Evolutionary conservation across 2,113 vertebrate species (phyloP), one percentile per base, ranked within the genome.

Genomic region (Athene noctua): DNA sequence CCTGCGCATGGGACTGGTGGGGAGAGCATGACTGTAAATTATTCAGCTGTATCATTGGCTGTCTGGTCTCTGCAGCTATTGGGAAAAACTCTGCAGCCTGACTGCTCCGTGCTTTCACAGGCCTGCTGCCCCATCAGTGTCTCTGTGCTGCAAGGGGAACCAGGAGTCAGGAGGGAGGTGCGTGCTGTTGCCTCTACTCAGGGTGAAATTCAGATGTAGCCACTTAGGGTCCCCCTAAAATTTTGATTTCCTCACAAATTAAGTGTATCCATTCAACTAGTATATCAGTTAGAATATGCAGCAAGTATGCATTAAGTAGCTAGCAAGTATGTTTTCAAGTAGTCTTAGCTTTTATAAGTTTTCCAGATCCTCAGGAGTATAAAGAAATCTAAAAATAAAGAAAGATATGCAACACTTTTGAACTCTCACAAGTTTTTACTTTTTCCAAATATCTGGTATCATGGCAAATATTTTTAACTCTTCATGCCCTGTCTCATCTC

Each of bases 341-440:
- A 78, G 25, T 49, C 25, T 32, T 54, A 57, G 18, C 9, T 51
- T 88, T 62, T 57, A 15, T 27, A 51, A 51, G 25, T 61, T 83
- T 85, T 47, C 10, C 40, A 63, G 30, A 52, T 47, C 16, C 15
- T 49, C 29, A 79, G 58, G 82, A 80, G n/a, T 57, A 23, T 88
- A 77, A 90, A 75, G 54, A 92, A 88, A 75, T n/a, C 20, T 72
- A 85, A 93, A 94, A 92, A 46, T 83, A 68, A 68, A 59, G 14
- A 42, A 75, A 87, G 26, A 82, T 47, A 70, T 19, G 38, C 32
- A 90, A 75, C 5, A 46, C 7, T 75, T 93, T 62, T 80, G 58
- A 82, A 77, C 51, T 52, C 34, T 63, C 27, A 21, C 15, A 81
- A 55, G 36, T 30, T 32, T 74, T 70, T 66, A 36, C 47, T 88